Percentiles rank a stretch among this genome's conserved stretches.
Evolutionary conservation across 2,888 invertebrate species (phyloP).

Genomic region (Sympetrum striolatum): DNA sequence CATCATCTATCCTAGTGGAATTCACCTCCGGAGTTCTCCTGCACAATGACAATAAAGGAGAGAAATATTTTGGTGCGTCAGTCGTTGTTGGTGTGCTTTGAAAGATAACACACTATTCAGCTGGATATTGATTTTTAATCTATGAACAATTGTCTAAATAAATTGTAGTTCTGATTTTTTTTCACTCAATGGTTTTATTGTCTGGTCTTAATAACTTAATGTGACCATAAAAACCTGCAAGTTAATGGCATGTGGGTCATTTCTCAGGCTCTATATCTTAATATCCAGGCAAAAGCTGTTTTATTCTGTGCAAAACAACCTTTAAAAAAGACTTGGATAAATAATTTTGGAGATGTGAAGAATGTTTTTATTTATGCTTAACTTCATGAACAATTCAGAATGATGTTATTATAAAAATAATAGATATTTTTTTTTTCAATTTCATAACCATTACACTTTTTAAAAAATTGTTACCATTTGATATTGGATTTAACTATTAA

Average conservation of each 20-base stretch:
- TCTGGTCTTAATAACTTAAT: not conserved
- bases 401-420: not conserved
- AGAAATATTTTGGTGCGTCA: conserved; percentile 17
- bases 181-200: not conserved
- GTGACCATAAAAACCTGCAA: conserved; percentile 13
- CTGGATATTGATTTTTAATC: not conserved
- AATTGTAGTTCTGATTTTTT: not conserved
- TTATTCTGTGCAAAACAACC: not conserved
- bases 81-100: not conserved
- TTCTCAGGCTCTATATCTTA: conserved; percentile 18
- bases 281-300: not conserved
- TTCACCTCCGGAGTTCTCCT: conserved; percentile 26
- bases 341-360: not conserved
- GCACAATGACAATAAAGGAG: conserved; percentile 39
- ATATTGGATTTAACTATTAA: conserved; percentile 26
- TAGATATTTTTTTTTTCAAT: conserved; percentile 4
- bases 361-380: not conserved
- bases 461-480: conserved; percentile 39
- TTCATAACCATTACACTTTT: conserved; percentile 11
- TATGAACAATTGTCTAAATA: conserved; percentile 14
- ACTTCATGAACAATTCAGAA: not conserved
- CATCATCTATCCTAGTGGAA: conserved; percentile 39
- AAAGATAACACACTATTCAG: not conserved
- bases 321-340: not conserved
- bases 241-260: conserved; percentile 1